Conservation (phyloP, 2,888 invertebrate genomes). For the Marasmarcha lunaedactyla region DNA sequence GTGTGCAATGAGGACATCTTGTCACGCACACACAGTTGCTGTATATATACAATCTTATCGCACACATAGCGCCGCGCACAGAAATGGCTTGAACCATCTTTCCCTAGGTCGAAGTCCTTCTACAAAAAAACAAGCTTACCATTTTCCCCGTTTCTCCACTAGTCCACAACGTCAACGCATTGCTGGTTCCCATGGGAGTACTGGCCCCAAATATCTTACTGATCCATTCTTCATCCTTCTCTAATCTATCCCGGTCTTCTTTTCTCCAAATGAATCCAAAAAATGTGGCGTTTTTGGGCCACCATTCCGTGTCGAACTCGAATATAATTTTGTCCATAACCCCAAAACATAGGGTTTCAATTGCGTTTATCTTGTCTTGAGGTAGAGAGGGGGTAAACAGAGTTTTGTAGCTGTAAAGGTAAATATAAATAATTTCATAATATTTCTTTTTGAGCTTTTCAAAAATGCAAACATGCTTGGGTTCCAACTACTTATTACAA, state of each 20-base stretch:
- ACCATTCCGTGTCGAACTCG: constrained; percentile 73
- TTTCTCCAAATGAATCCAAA: constrained; percentile 18
- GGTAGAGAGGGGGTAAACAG: constrained; percentile 60
- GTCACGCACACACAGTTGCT: too few relatives aligned
- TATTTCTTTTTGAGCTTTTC: not conserved
- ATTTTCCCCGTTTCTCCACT: constrained; percentile 19
- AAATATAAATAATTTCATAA: not conserved
- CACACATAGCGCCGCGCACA: too few relatives aligned
- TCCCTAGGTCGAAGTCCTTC: too few relatives aligned
- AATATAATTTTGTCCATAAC: constrained; percentile 75
- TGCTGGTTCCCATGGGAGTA: constrained; percentile 15
- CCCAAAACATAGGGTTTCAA: constrained; percentile 72
- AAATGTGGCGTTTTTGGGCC: constrained; percentile 39
- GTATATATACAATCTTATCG: too few relatives aligned
- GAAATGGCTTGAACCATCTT: too few relatives aligned
- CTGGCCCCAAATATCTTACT: constrained; percentile 18
- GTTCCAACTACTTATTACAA: too few relatives aligned
- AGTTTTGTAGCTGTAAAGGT: constrained; percentile 16
- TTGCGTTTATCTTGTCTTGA: constrained; percentile 56
- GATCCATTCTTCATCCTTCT: constrained; percentile 17
- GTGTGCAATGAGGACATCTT: too few relatives aligned
- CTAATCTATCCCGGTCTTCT: constrained; percentile 14
- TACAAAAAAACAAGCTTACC: too few relatives aligned
- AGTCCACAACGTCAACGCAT: constrained; percentile 21
- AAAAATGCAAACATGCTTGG: not conserved